Percentiles rank a stretch among this genome's conserved stretches.
These are phyloP conservation scores for Bucco capensis DNA, from an alignment of 2,113 vertebrate genomes.

Conservation along the genomic window DNA sequence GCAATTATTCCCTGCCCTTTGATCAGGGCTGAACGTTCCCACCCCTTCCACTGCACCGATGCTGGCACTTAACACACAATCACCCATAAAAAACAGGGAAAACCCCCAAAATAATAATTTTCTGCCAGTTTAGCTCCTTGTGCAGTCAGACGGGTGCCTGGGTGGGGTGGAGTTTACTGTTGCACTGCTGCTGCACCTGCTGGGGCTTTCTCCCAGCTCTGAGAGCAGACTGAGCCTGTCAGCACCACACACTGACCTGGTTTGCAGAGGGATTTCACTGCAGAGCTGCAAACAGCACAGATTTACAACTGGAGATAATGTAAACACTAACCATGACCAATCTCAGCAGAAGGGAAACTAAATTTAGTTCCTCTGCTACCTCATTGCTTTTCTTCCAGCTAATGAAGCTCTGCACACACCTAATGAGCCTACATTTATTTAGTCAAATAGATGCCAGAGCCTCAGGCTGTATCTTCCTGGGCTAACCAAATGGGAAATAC, in stretches of 20 bases:
- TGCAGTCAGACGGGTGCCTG: not conserved
- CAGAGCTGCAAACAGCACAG: not conserved
- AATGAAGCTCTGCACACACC: not conserved
- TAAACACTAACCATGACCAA: not conserved
- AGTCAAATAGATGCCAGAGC: not conserved
- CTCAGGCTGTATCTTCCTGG: not conserved
- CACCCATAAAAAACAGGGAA: not conserved
- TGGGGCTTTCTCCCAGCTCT: not conserved
- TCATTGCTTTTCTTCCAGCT: not conserved
- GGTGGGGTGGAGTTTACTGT: not conserved
- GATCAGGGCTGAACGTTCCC: not conserved
- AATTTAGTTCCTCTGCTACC: not conserved
- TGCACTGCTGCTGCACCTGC: not conserved
- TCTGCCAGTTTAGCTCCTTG: not conserved
- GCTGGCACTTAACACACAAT: not conserved
- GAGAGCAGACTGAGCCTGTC: not conserved
- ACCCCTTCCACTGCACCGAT: not conserved
- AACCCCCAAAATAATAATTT: not conserved
- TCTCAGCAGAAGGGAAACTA: not conserved
- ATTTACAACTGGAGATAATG: not conserved
- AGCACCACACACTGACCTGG: not conserved
- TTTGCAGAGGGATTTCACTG: not conserved
- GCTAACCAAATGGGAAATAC: not conserved
- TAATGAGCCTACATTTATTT: not conserved
- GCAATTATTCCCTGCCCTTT: not conserved